Evolutionary conservation across 1,140 invertebrate species (phyloP).

Genomic region (Eueides isabella): DNA sequence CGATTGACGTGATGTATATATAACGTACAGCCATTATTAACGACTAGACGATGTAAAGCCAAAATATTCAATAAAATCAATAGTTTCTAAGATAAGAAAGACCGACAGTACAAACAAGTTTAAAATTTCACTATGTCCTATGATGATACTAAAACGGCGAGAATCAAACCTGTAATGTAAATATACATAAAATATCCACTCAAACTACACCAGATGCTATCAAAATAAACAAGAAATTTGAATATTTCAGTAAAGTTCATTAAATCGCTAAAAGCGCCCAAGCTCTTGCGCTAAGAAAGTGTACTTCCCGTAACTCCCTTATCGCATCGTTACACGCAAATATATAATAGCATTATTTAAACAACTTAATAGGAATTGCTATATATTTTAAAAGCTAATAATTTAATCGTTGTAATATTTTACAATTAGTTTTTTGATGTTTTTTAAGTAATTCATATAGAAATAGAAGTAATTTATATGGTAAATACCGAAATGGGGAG

Average conservation of each 20-base stretch:
- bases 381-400: background rate
- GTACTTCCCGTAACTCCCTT: slow-evolving; percentile 27
- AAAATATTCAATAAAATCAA: too few species aligned
- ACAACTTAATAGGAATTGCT: background rate
- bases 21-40: too few species aligned
- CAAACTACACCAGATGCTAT: background rate
- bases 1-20: too few species aligned
- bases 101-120: too few species aligned
- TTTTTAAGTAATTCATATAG: too few species aligned
- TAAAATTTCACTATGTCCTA: background rate
- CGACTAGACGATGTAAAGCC: too few species aligned
- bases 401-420: background rate
- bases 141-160: background rate
- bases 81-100: too few species aligned
- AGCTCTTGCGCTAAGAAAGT: slow-evolving; percentile 11
- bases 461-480: too few species aligned
- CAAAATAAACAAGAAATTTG: slow-evolving; percentile 4
- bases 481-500: too few species aligned
- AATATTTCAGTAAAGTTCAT: slow-evolving; percentile 8
- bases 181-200: background rate
- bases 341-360: slow-evolving; percentile 24
- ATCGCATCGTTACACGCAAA: slow-evolving; percentile 37
- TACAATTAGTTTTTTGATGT: too few species aligned
- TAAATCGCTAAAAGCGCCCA: background rate
- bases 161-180: background rate